phyloP scores from a whole-genome alignment of 2,888 invertebrate genomes.

The Drosophila parthenogenetica region DNA sequence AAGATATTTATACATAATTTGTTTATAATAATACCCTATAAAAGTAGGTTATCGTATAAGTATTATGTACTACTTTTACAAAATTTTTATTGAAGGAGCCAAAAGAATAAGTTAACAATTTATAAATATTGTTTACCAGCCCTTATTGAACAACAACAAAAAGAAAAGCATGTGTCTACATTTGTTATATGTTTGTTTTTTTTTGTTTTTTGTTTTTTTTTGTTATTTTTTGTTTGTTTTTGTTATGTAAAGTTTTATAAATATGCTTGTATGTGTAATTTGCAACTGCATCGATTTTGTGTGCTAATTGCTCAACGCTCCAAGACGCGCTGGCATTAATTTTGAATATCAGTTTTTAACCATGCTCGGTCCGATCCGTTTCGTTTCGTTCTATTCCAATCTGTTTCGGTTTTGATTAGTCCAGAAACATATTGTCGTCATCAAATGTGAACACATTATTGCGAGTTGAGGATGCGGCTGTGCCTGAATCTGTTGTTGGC shows the following conservation, averaged over 20 bases:
- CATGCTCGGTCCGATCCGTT: not conserved
- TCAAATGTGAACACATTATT: slow-evolving; percentile 83
- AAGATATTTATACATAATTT: slow-evolving; percentile 42
- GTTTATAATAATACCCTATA: slow-evolving; percentile 29
- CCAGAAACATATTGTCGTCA: slow-evolving; percentile 84
- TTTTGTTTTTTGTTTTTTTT: slow-evolving; percentile 16
- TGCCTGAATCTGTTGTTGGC: slow-evolving; percentile 19
- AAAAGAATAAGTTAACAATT: slow-evolving; percentile 26
- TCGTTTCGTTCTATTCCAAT: slow-evolving; percentile 9
- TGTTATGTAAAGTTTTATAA: slow-evolving; percentile 49
- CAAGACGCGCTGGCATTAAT: slow-evolving; percentile 49
- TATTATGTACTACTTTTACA: slow-evolving; percentile 29
- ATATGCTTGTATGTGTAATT: slow-evolving; percentile 28
- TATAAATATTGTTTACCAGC: slow-evolving; percentile 42
- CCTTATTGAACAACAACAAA: slow-evolving; percentile 67
- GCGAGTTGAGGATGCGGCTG: slow-evolving; percentile 40
- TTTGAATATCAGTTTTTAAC: slow-evolving; percentile 64
- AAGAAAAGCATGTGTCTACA: slow-evolving; percentile 52
- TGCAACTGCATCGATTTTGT: slow-evolving; percentile 52
- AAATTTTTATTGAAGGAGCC: slow-evolving; percentile 24
- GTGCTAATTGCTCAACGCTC: slow-evolving; percentile 28
- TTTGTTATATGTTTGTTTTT: slow-evolving; percentile 30
- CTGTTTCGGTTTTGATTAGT: slow-evolving; percentile 63
- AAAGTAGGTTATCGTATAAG: slow-evolving; percentile 28
- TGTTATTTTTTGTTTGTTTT: not conserved